phyloP scores from a whole-genome alignment of 23 tunicate species.

The Botrylloides violaceus region DNA sequence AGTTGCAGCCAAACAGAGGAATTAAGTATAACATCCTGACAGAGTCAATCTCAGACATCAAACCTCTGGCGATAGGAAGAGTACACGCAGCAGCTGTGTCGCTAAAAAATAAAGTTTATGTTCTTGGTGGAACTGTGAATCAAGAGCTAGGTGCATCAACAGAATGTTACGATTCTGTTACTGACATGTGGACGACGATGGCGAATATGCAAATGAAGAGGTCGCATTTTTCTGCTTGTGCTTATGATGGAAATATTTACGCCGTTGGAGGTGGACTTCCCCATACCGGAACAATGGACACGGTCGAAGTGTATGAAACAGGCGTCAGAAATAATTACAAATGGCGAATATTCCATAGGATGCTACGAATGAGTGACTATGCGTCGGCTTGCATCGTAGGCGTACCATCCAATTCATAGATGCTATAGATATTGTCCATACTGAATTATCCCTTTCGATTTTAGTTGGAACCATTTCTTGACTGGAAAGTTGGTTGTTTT shows the following conservation, averaged over 20 bases:
- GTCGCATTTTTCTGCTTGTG: neutral
- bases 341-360: neutral
- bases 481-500: too few relatives aligned
- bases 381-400: neutral
- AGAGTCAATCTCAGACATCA: neutral
- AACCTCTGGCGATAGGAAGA: neutral
- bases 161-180: neutral
- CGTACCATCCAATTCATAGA: too few relatives aligned
- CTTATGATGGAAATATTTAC: neutral
- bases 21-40: neutral
- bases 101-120: neutral
- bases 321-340: neutral
- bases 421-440: too few relatives aligned
- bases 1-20: neutral
- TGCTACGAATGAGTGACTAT: neutral
- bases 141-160: neutral
- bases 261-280: neutral
- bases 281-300: neutral
- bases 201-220: neutral
- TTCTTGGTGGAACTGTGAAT: neutral
- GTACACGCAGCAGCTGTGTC: neutral
- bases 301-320: neutral
- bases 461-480: too few relatives aligned
- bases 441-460: too few relatives aligned
- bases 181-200: neutral